Conservation (phyloP, 2,888 invertebrate genomes). For the Antheraea yamamai region DNA sequence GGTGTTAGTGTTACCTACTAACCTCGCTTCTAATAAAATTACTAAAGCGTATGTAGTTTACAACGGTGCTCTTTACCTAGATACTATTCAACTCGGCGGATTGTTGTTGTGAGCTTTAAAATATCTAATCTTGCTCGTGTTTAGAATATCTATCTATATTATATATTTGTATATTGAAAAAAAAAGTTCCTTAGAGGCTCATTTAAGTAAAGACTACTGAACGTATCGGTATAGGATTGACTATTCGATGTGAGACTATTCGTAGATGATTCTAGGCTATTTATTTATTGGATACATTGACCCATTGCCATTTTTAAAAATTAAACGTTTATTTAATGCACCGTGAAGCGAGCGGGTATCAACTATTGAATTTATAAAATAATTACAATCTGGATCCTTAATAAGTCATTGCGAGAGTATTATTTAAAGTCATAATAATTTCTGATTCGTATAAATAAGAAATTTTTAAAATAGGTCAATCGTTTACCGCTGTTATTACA, state of each 20-base stretch:
- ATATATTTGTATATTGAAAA: no score
- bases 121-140: neutral
- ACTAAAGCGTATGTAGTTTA: constrained; percentile 45
- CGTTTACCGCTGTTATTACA: constrained; percentile 32
- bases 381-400: neutral
- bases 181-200: no score
- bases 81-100: constrained; percentile 32
- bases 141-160: neutral
- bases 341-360: no score
- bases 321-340: no score
- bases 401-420: no score
- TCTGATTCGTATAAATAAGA: constrained; percentile 1
- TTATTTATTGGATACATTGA: no score
- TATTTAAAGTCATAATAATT: neutral
- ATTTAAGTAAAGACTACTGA: no score
- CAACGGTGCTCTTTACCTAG: constrained; percentile 51
- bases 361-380: no score
- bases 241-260: no score
- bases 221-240: no score
- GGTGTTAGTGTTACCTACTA: constrained; percentile 40
- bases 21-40: constrained; percentile 54
- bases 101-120: neutral
- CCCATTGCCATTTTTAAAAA: no score
- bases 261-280: no score
- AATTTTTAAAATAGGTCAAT: constrained; percentile 32